Percentiles rank a stretch among this genome's conserved stretches.
These are phyloP conservation scores for Cladorhizidae sp. DNA, from an alignment of 37 sponge, comb jelly and placozoan species.

Conservation along the genomic window DNA sequence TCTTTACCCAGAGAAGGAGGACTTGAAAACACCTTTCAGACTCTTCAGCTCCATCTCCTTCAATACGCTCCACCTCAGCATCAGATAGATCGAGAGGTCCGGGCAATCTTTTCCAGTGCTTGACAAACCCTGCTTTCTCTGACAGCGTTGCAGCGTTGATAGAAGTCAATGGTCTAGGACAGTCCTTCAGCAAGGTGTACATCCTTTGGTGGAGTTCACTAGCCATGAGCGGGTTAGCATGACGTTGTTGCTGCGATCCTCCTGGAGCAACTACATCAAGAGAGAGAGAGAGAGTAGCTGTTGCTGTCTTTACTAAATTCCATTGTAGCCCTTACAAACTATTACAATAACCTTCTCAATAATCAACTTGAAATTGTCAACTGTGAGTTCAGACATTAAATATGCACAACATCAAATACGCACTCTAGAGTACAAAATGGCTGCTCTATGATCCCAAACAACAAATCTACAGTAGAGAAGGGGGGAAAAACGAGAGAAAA, in stretches of 20 bases:
- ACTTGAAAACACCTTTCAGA: slow-evolving; percentile 44
- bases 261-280: slow-evolving; percentile 11
- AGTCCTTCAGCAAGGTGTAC: neutral
- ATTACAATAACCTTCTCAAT: too few species aligned
- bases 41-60: slow-evolving; percentile 8
- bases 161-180: neutral
- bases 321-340: too few species aligned
- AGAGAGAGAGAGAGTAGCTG: neutral
- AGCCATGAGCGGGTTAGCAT: neutral
- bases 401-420: too few species aligned
- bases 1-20: slow-evolving; percentile 10
- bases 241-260: neutral
- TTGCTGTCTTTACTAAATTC: too few species aligned
- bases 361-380: too few species aligned
- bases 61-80: slow-evolving; percentile 31
- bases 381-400: too few species aligned
- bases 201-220: neutral
- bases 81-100: slow-evolving; percentile 4
- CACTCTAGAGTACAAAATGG: too few species aligned
- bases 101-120: slow-evolving; percentile 31
- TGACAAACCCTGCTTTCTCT: slow-evolving; percentile 20
- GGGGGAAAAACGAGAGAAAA: too few species aligned
- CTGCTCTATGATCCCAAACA: too few species aligned
- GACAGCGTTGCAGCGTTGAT: neutral
- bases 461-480: too few species aligned